A percentile compares a stretch with the other conserved stretches of the same genome.
Conservation (phyloP, 2,888 invertebrate genomes). For the Imbricaverruca yamaguchii region DNA sequence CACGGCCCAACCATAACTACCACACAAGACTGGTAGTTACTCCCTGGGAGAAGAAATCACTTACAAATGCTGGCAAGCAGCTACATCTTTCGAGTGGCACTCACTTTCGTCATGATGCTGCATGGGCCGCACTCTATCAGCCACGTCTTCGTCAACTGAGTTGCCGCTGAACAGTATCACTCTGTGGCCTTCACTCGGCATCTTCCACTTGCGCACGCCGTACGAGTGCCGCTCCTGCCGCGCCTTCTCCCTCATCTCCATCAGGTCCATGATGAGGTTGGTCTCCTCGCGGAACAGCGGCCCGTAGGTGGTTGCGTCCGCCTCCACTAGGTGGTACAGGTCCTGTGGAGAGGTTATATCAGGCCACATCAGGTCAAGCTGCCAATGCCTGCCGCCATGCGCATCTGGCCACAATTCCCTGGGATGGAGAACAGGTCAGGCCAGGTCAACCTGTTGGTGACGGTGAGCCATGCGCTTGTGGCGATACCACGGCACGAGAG, state of each 20-base stretch:
- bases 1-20: no score
- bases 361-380: no score
- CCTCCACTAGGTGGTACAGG: constrained; percentile 59
- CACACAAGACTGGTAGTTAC: no score
- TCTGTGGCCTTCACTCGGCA: constrained; percentile 60
- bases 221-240: constrained; percentile 49
- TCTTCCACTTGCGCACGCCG: constrained; percentile 58
- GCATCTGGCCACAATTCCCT: no score
- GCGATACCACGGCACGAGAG: no score
- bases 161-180: constrained; percentile 57
- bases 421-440: no score
- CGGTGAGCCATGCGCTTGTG: no score
- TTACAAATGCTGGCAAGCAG: no score
- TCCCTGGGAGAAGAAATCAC: no score
- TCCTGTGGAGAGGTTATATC: constrained; percentile 46
- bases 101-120: constrained; percentile 60
- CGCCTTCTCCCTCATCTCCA: constrained; percentile 55
- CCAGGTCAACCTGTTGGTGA: no score
- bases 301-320: constrained; percentile 52
- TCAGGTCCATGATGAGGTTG: constrained; percentile 58
- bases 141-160: constrained; percentile 34
- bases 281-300: constrained; percentile 56
- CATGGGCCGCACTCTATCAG: constrained; percentile 43
- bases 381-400: no score
- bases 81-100: constrained; percentile 34